These are phyloP conservation scores for Polydrusus tereticollis DNA, from an alignment of 2,888 invertebrate genomes.

Conservation along the genomic window DNA sequence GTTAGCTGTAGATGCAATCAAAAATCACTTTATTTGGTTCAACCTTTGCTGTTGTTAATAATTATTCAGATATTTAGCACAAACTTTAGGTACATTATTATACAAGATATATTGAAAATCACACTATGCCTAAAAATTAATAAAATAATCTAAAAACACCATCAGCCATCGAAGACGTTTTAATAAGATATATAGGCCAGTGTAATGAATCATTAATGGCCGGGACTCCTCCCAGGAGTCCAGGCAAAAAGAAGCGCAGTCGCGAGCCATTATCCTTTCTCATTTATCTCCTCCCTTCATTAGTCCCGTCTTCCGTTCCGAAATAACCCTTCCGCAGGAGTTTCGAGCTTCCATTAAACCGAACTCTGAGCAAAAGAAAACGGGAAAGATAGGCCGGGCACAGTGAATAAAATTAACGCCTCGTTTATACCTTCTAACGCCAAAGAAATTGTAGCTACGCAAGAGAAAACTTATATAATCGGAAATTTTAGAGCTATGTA, in stretches of 20 bases:
- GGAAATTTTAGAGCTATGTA: too few relatives aligned
- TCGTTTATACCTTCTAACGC: too few relatives aligned
- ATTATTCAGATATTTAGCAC: too few relatives aligned
- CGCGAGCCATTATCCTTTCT: slow-evolving; percentile 65
- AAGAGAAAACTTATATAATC: too few relatives aligned
- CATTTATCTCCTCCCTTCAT: slow-evolving; percentile 66
- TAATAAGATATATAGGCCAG: slow-evolving; percentile 54
- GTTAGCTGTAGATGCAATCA: too few relatives aligned
- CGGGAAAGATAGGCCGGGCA: slow-evolving; percentile 28
- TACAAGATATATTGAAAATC: too few relatives aligned
- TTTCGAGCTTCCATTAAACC: slow-evolving; percentile 36
- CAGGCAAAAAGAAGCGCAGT: slow-evolving; percentile 59
- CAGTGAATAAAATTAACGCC: not conserved
- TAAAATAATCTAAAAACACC: not conserved
- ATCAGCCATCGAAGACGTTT: not conserved
- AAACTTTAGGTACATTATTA: too few relatives aligned
- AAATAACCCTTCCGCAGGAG: slow-evolving; percentile 45
- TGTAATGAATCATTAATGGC: slow-evolving; percentile 58
- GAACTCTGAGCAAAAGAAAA: slow-evolving; percentile 28
- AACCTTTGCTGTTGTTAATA: too few relatives aligned
- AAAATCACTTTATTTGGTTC: too few relatives aligned
- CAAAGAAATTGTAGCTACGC: too few relatives aligned
- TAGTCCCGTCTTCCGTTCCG: slow-evolving; percentile 60
- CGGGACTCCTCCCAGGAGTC: slow-evolving; percentile 58
- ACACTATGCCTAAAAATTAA: not conserved